A percentile compares a stretch with the other conserved stretches of the same genome.
These are phyloP conservation scores for Characodon lateralis DNA, from an alignment of 2,797 vertebrate genomes.

Conservation along the genomic window DNA sequence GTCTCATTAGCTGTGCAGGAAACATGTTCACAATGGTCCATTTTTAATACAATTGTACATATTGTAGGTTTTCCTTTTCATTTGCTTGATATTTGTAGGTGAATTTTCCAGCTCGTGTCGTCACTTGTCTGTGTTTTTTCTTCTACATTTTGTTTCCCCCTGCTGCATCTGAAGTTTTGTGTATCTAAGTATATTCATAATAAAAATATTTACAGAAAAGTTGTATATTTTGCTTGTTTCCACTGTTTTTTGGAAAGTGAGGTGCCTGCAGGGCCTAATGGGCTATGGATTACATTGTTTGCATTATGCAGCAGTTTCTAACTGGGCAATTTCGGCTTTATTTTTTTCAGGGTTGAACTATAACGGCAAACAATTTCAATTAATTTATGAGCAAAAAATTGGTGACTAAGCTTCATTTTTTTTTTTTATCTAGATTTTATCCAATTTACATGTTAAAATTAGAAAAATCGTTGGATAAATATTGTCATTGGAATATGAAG, in stretches of 20 bases:
- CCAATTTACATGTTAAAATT: background rate
- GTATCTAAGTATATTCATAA: slow-evolving; percentile 74
- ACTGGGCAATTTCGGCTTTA: no score
- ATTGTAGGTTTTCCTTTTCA: slow-evolving; percentile 57
- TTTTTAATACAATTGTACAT: slow-evolving; percentile 74
- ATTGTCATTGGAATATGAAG: background rate
- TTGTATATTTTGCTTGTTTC: slow-evolving; percentile 11
- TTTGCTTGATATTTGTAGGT: slow-evolving; percentile 55
- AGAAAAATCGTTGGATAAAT: no score
- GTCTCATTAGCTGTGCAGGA: slow-evolving; percentile 32
- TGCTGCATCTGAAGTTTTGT: slow-evolving; percentile 60
- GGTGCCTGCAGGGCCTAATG: background rate
- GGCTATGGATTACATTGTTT: background rate
- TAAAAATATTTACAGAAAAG: slow-evolving; percentile 76
- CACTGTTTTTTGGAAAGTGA: background rate
- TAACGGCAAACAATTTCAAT: background rate
- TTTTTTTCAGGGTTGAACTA: no score
- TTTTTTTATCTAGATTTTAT: no score
- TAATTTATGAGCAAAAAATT: background rate
- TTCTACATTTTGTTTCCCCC: slow-evolving; percentile 41
- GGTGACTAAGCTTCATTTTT: background rate
- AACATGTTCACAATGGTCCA: slow-evolving; percentile 57
- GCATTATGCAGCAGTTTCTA: background rate
- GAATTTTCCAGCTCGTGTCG: slow-evolving; percentile 48
- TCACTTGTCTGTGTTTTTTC: slow-evolving; percentile 35